Conservation (phyloP, 2,113 vertebrate species). For the Salvelinus sp. region DNA sequence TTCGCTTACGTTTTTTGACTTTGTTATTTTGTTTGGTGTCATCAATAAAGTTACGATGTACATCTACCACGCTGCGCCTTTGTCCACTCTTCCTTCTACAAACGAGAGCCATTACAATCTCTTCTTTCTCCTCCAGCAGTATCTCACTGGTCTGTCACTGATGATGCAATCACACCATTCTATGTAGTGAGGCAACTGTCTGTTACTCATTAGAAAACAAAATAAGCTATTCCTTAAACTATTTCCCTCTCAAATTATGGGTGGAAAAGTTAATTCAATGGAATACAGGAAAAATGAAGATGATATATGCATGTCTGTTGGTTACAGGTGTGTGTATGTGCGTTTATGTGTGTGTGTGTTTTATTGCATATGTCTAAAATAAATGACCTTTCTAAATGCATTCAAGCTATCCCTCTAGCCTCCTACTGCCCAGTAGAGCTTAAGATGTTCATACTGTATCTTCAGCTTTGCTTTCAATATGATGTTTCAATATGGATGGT, state of each 20-base stretch:
- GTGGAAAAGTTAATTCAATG: too few species aligned
- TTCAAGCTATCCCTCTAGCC: background rate
- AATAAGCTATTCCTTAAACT: background rate
- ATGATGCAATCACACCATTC: background rate
- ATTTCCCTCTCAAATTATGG: too few species aligned
- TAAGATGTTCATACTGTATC: too few species aligned
- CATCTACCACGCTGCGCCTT: too few species aligned
- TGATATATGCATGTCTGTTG: background rate
- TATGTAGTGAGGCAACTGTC: conserved; percentile 1
- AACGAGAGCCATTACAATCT: too few species aligned
- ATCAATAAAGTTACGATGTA: too few species aligned
- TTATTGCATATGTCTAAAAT: conserved; percentile 5
- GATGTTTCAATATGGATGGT: background rate
- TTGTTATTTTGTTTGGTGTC: too few species aligned
- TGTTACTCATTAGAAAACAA: background rate
- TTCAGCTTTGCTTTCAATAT: too few species aligned
- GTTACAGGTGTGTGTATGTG: background rate
- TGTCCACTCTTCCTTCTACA: too few species aligned
- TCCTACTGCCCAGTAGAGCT: too few species aligned
- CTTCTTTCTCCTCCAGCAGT: background rate
- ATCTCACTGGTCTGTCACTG: background rate
- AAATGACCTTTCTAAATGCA: conserved; percentile 1
- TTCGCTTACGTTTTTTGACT: too few species aligned
- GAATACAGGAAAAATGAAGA: too few species aligned
- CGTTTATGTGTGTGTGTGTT: conserved; percentile 9